Evolutionary conservation across 2,113 vertebrate genomes (phyloP).

Genomic region (Rhegmatorhina hoffmannsi): DNA sequence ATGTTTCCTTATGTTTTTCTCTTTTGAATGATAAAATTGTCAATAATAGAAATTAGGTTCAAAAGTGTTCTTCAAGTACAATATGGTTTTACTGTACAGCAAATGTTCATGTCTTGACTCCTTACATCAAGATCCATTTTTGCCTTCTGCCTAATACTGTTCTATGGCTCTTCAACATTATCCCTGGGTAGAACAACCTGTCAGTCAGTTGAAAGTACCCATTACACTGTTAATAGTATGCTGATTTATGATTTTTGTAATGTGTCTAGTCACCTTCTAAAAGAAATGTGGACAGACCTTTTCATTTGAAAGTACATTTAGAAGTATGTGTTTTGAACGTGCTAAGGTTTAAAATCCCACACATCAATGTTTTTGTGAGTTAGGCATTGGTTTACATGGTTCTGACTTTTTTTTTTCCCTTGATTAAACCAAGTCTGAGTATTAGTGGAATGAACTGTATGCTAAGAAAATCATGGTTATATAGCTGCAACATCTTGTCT

Average conservation of each 20-base stretch:
- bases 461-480: background rate
- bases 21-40: background rate
- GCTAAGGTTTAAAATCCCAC: background rate
- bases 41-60: background rate
- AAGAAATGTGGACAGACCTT: background rate
- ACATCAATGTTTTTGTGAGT: background rate
- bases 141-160: background rate
- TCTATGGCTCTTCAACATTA: background rate
- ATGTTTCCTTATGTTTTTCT: background rate
- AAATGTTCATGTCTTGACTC: background rate
- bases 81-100: background rate
- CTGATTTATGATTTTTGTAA: constrained; percentile 15
- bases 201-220: background rate
- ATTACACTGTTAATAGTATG: background rate
- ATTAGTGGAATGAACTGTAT: background rate
- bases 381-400: background rate
- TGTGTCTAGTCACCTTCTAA: background rate
- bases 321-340: background rate
- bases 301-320: background rate
- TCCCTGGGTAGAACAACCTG: background rate
- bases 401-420: background rate
- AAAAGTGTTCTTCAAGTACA: background rate
- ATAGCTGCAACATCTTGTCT: background rate
- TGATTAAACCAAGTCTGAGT: background rate
- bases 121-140: background rate